These are phyloP conservation scores for Lichenostomus cassidix DNA, from an alignment of 2,113 vertebrate species.

Conservation along the genomic window DNA sequence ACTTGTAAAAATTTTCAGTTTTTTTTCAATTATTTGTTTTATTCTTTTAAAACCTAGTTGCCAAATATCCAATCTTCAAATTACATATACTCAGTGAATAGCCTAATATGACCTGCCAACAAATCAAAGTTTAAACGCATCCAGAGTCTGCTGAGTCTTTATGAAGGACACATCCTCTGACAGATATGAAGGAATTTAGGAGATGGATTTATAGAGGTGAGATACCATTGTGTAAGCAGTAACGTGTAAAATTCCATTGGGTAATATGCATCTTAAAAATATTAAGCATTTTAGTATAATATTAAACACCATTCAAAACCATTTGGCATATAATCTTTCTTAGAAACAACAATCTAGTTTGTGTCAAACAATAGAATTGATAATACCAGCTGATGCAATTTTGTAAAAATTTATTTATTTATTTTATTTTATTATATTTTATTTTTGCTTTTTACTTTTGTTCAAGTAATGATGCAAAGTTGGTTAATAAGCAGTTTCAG, in stretches of 20 bases:
- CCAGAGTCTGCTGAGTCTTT: neutral
- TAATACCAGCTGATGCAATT: neutral
- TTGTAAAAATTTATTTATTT: too few species aligned
- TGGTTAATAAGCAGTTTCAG: neutral
- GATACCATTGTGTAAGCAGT: neutral
- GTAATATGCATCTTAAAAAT: neutral
- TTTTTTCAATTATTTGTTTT: neutral
- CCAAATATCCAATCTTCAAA: neutral
- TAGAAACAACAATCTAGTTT: neutral
- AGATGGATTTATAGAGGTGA: neutral
- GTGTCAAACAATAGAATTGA: neutral
- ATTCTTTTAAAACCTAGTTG: neutral
- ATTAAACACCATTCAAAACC: neutral
- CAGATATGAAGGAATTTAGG: neutral
- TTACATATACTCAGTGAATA: neutral
- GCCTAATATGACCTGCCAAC: neutral
- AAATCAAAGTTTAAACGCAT: neutral
- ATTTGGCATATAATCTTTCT: neutral
- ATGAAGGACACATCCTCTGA: neutral
- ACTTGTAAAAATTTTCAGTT: neutral
- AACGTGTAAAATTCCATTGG: neutral
- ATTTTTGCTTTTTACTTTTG: neutral
- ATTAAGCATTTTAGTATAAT: neutral
- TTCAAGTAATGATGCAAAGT: neutral
- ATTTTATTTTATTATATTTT: neutral